phyloP scores from a whole-genome alignment of 1,140 invertebrate genomes.

The Aplysia californica region DNA sequence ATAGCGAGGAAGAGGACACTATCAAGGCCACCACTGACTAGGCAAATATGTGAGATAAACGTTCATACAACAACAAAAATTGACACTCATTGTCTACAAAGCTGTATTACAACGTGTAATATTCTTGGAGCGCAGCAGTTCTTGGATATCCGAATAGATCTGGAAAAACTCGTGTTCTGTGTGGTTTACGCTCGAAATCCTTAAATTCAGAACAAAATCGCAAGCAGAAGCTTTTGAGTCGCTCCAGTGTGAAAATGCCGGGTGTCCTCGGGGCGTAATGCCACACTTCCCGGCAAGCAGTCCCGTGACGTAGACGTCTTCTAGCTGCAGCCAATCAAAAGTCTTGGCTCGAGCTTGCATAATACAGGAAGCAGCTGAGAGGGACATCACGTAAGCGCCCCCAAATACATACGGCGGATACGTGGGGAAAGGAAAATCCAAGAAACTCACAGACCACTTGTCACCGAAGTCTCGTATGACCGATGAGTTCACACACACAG shows the following conservation, averaged over 20 bases:
- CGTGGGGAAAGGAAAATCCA: conserved; percentile 45
- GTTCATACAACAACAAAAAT: too few species aligned
- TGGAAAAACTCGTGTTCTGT: conserved; percentile 25
- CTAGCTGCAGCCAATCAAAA: conserved; percentile 57
- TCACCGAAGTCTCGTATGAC: conserved; percentile 41
- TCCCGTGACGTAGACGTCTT: conserved; percentile 69
- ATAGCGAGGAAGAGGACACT: too few species aligned
- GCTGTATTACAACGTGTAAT: not conserved
- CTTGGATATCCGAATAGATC: conserved; percentile 23
- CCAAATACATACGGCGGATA: conserved; percentile 57
- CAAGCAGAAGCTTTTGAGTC: conserved; percentile 21
- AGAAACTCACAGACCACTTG: conserved; percentile 52
- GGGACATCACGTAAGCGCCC: conserved; percentile 57
- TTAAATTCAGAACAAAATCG: conserved; percentile 17
- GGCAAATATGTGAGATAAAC: too few species aligned
- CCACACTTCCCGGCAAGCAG: conserved; percentile 53
- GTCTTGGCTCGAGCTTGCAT: conserved; percentile 44
- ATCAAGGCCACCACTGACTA: too few species aligned
- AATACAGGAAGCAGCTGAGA: conserved; percentile 36
- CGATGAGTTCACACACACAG: conserved; percentile 37
- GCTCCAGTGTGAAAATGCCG: conserved; percentile 31
- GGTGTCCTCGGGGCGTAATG: conserved; percentile 32
- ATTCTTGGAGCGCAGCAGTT: conserved; percentile 17
- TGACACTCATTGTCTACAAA: too few species aligned
- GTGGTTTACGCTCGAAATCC: conserved; percentile 27